phyloP scores from a whole-genome alignment of 2,113 vertebrate genomes.

The Plecturocebus donacophilus region DNA sequence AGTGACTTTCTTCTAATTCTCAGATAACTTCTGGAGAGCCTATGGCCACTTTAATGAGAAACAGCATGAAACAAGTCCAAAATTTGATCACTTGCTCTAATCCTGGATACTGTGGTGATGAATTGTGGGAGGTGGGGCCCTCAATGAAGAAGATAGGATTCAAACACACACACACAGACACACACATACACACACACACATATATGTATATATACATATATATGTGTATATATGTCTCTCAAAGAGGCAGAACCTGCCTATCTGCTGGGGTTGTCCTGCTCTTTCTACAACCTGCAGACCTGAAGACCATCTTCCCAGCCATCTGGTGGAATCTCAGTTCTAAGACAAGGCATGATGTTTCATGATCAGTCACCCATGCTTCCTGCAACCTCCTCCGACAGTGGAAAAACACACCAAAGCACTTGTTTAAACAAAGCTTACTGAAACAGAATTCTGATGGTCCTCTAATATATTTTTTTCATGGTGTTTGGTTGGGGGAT shows the following conservation, averaged over 20 bases:
- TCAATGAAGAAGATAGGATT: neutral
- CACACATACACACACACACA: too few relatives aligned
- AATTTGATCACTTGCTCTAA: neutral
- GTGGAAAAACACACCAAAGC: constrained; percentile 60
- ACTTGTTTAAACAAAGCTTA: constrained; percentile 72
- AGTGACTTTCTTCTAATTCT: neutral
- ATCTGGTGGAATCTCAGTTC: constrained; percentile 45
- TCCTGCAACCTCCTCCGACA: constrained; percentile 61
- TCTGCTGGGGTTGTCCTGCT: neutral
- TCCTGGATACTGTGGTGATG: neutral
- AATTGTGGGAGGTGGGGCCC: too few relatives aligned
- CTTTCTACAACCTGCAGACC: neutral
- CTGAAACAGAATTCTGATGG: neutral
- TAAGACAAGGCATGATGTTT: neutral
- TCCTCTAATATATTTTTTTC: neutral
- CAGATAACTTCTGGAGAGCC: neutral
- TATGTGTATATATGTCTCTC: neutral
- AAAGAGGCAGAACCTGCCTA: neutral
- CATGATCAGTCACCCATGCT: constrained; percentile 63
- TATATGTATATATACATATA: neutral
- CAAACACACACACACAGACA: neutral
- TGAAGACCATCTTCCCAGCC: neutral
- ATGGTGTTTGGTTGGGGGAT: neutral
- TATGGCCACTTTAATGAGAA: neutral
- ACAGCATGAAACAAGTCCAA: neutral